These are phyloP conservation scores for Drosophila hydei DNA, from an alignment of 1,140 invertebrate species.

Conservation along the genomic window DNA sequence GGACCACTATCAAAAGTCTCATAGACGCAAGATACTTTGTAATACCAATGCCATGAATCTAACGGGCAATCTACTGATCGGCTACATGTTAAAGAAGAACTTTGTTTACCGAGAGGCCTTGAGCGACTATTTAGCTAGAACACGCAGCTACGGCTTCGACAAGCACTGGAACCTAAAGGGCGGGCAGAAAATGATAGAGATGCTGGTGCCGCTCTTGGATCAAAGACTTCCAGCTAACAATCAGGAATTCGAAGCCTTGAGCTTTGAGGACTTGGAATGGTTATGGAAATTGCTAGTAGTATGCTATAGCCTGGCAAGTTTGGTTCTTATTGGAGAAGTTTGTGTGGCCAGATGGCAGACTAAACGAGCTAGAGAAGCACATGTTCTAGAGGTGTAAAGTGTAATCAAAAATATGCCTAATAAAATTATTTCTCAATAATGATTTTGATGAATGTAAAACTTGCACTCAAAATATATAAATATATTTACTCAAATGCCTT, in stretches of 20 bases:
- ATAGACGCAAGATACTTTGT: not conserved
- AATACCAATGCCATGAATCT: slow-evolving; percentile 1
- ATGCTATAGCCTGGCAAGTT: slow-evolving; percentile 4
- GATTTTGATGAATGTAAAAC: too few relatives aligned
- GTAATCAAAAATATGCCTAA: too few relatives aligned
- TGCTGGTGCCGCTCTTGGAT: not conserved
- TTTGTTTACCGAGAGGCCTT: slow-evolving; percentile 22
- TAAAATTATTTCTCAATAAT: too few relatives aligned
- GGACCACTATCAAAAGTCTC: not conserved
- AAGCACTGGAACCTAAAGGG: not conserved
- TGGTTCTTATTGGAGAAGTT: slow-evolving; percentile 29
- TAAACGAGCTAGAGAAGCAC: not conserved
- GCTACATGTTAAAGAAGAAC: slow-evolving; percentile 10
- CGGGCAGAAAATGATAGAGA: not conserved
- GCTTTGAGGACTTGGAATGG: slow-evolving; percentile 5
- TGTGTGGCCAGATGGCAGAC: not conserved
- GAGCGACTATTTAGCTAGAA: not conserved
- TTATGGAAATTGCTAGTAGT: slow-evolving; percentile 25
- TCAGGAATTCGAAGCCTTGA: slow-evolving; percentile 4
- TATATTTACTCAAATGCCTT: too few relatives aligned
- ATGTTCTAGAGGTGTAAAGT: too few relatives aligned
- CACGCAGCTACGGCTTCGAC: not conserved
- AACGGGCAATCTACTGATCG: not conserved
- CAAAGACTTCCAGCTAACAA: not conserved
- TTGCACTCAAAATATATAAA: too few relatives aligned